phyloP scores from a whole-genome alignment of 2,797 vertebrate species.

The Liasis olivaceus region DNA sequence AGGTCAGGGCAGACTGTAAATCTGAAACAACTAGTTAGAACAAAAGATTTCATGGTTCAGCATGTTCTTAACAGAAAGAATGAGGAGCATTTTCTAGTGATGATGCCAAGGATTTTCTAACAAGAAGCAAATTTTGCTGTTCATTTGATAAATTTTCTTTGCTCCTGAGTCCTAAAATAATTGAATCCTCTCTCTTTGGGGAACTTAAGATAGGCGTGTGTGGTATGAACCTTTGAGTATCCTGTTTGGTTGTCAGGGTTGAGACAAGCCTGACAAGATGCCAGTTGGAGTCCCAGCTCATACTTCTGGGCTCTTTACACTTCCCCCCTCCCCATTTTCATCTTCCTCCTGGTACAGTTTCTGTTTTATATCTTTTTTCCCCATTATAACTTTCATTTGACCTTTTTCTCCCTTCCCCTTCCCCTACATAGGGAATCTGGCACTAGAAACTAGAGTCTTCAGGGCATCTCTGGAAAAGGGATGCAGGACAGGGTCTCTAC shows the following conservation, averaged over 20 bases:
- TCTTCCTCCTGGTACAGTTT: neutral
- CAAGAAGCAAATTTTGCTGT: neutral
- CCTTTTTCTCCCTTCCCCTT: neutral
- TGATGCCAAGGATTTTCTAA: too few relatives aligned
- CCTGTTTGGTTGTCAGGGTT: too few relatives aligned
- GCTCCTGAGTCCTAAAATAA: neutral
- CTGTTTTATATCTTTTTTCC: neutral
- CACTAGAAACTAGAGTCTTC: neutral
- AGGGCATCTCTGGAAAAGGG: neutral
- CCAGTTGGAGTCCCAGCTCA: neutral
- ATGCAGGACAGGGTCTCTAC: neutral
- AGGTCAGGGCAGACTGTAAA: neutral
- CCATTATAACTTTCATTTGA: neutral
- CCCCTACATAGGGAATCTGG: neutral
- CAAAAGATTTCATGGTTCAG: neutral
- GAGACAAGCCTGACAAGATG: neutral
- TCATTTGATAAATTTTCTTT: neutral
- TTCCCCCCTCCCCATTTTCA: neutral
- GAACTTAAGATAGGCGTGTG: neutral
- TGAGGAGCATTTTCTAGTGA: too few relatives aligned
- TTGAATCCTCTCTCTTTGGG: neutral
- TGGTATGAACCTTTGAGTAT: too few relatives aligned
- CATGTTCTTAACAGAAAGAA: too few relatives aligned
- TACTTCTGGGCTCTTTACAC: neutral
- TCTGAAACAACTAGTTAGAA: neutral